These are phyloP conservation scores for Solea senegalensis DNA, from an alignment of 2,113 vertebrate species.

Conservation along the genomic window DNA sequence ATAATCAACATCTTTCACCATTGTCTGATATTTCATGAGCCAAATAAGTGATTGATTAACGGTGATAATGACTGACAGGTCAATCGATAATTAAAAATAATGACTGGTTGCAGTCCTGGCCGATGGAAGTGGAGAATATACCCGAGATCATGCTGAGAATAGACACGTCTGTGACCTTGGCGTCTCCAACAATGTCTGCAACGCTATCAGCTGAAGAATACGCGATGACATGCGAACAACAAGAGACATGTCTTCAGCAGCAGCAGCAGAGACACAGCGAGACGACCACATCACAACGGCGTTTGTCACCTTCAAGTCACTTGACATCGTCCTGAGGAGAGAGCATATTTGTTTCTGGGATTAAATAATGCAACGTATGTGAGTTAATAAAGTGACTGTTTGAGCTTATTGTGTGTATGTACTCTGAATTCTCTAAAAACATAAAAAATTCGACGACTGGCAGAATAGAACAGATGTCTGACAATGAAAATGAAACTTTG, in stretches of 20 bases:
- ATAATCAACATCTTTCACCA: no score
- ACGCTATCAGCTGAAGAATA: constrained; percentile 44
- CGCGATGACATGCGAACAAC: constrained; percentile 27
- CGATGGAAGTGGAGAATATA: neutral
- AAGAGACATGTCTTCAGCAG: constrained; percentile 36
- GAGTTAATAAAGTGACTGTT: constrained; percentile 15
- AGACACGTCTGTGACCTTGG: constrained; percentile 18
- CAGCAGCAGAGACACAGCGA: constrained; percentile 53
- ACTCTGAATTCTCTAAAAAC: no score
- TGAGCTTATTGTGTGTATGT: neutral
- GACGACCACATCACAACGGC: constrained; percentile 65
- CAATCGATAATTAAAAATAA: no score
- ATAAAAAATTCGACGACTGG: no score
- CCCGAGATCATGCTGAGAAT: constrained; percentile 23
- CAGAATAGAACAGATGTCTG: no score
- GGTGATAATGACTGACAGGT: no score
- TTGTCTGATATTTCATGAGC: no score
- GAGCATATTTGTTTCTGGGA: constrained; percentile 27
- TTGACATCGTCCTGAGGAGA: constrained; percentile 47
- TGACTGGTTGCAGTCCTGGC: no score
- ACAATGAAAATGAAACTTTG: neutral
- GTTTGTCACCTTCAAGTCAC: constrained; percentile 42
- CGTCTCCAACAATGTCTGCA: constrained; percentile 19
- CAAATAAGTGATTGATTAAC: no score
- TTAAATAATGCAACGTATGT: constrained; percentile 8